These are phyloP conservation scores for Pharmacophagus antenor DNA, from an alignment of 2,888 invertebrate genomes.

Conservation along the genomic window DNA sequence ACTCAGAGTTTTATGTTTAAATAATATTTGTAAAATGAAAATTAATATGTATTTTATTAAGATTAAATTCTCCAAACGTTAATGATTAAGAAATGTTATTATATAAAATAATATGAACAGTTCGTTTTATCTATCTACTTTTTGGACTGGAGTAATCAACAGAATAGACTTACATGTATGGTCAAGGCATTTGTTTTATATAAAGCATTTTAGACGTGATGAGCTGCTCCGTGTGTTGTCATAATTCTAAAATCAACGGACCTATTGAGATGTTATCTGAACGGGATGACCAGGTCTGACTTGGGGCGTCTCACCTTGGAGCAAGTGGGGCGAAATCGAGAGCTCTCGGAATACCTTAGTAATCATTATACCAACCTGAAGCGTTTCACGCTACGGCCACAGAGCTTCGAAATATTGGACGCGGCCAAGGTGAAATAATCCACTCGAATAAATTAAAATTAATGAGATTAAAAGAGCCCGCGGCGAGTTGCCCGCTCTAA, in stretches of 20 bases:
- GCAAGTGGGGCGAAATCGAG: constrained; percentile 10
- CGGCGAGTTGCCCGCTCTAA: constrained; percentile 57
- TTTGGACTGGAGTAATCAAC: no score
- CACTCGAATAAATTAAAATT: constrained; percentile 76
- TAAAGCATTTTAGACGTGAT: no score
- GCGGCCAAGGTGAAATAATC: constrained; percentile 67
- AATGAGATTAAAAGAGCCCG: constrained; percentile 74
- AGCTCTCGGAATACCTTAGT: constrained; percentile 20
- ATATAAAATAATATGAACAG: no score
- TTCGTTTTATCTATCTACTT: no score
- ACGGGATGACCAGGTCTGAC: background rate
- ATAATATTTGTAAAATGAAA: no score
- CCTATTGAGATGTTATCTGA: constrained; percentile 3
- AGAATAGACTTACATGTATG: no score
- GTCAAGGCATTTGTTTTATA: no score
- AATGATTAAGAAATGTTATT: no score
- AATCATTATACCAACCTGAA: constrained; percentile 24
- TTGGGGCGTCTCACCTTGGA: background rate
- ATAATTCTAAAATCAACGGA: background rate
- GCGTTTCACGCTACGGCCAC: constrained; percentile 18
- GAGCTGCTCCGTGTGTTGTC: no score
- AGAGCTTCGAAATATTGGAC: constrained; percentile 49
- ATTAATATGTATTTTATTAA: no score
- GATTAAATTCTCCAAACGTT: no score
- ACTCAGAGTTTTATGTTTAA: no score